Evolutionary conservation across 2,888 invertebrate species (phyloP).

Genomic region (Galeopsomyia nigrocyanea): DNA sequence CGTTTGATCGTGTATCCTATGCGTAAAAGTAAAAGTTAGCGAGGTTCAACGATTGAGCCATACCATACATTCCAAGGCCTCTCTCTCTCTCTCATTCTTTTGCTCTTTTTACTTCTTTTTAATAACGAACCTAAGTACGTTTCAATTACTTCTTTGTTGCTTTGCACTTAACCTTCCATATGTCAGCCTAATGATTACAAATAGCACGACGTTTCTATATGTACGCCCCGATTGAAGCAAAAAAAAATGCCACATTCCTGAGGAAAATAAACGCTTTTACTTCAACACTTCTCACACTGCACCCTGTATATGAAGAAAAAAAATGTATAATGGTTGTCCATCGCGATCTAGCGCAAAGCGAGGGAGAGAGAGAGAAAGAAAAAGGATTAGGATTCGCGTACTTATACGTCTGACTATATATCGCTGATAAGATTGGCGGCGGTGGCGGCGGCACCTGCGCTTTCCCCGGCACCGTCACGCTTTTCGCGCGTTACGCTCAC

Average conservation of each 20-base stretch:
- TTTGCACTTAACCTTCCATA: too few relatives aligned
- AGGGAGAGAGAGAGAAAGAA: too few relatives aligned
- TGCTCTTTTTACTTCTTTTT: conserved; percentile 11
- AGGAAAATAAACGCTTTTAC: not conserved
- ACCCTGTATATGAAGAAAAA: too few relatives aligned
- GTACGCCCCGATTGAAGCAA: too few relatives aligned
- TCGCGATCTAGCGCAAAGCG: too few relatives aligned
- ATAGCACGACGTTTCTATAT: too few relatives aligned
- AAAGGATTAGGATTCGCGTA: too few relatives aligned
- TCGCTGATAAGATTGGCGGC: conserved; percentile 52
- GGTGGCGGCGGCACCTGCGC: conserved; percentile 54
- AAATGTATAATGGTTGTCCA: too few relatives aligned
- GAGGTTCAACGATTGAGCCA: conserved; percentile 46
- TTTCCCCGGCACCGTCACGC: conserved; percentile 67
- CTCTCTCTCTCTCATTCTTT: conserved; percentile 3
- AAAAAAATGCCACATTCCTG: not conserved
- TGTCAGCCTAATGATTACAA: too few relatives aligned
- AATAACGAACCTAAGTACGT: conserved; percentile 23
- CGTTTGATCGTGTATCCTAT: conserved; percentile 33
- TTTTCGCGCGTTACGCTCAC: conserved; percentile 63
- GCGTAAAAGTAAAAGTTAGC: conserved; percentile 45
- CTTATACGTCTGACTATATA: conserved; percentile 19
- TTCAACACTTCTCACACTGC: too few relatives aligned
- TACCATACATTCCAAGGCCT: conserved; percentile 40
- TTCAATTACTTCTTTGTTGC: conserved; percentile 7